Evolutionary conservation across 2,888 invertebrate genomes (phyloP), one percentile per base, ranked within the genome.

Genomic region (Pristionchus mayeri): DNA sequence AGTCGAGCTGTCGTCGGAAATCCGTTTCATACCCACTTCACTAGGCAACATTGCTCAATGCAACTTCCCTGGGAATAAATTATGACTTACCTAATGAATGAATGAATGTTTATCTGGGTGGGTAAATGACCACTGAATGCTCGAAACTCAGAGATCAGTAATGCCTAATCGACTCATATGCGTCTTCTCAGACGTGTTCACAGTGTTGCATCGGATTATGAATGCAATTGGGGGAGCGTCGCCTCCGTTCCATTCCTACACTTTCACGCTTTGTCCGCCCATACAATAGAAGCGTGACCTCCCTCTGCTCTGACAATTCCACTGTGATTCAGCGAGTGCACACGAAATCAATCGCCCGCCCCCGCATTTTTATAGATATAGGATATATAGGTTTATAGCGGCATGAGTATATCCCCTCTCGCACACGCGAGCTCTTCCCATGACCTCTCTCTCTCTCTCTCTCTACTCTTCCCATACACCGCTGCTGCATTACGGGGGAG

Each of bases 201-300:
- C n/a, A n/a, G n/a, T n/a, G n/a, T n/a, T n/a, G n/a, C n/a, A n/a
- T 21, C 37, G 34, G 24, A 71, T 71, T 71, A 67, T 67, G 34
- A n/a, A 71, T 71, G 71, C 40, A 71, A n/a, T 63, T 27, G 21
- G n/a, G n/a, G n/a, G n/a, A n/a, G n/a, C n/a, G n/a, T n/a, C n/a
- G 24, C 7, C 6, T 24, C 6, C 71, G 24, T 71, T 75, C 75
- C 44, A n/a, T 0, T 44, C 27, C 44, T 48, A 44, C 44, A 7
- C 76, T 44, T 75, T 40, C 50, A 30, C 30, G 30, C 76, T 78
- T 50, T 50, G 1, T 16, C n/a, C 30, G n/a, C 24, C 34, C 3
- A 24, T 18, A 78, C 76, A 71, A 71, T 71, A 11, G 71, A 16
- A 16, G 18, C 11, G 67, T 71, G 67, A 71, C 67, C 67, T 71